These are phyloP conservation scores for Kuschelorhynchus macadamiae DNA, from an alignment of 2,888 invertebrate genomes.

Conservation along the genomic window DNA sequence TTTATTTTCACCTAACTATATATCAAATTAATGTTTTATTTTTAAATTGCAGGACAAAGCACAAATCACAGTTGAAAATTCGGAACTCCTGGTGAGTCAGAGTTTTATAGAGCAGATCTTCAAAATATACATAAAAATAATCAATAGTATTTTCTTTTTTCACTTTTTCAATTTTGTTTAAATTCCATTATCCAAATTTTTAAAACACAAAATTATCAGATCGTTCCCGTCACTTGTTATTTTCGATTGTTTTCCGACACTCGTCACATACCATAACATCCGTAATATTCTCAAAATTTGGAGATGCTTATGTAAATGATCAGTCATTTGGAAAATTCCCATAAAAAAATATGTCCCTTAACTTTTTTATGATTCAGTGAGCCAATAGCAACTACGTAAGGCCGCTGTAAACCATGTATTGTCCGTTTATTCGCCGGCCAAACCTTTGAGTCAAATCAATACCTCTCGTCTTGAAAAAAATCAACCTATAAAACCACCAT, in stretches of 20 bases:
- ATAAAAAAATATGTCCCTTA: constrained; percentile 68
- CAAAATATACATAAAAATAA: constrained; percentile 64
- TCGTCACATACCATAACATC: constrained; percentile 35
- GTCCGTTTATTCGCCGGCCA: constrained; percentile 69
- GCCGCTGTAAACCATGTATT: constrained; percentile 70
- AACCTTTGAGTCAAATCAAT: constrained; percentile 70
- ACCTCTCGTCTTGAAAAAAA: constrained; percentile 68
- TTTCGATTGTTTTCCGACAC: constrained; percentile 22
- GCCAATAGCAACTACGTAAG: constrained; percentile 70
- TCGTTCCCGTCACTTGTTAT: constrained; percentile 26
- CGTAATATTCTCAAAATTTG: constrained; percentile 65
- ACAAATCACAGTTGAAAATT: constrained; percentile 6
- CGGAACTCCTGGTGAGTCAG: constrained; percentile 61
- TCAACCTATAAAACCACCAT: constrained; percentile 62
- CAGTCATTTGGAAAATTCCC: constrained; percentile 78
- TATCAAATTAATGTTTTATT: neutral
- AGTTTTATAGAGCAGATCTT: constrained; percentile 61
- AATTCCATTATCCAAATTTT: constrained; percentile 56
- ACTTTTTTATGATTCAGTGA: constrained; percentile 69
- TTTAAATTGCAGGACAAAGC: too few species aligned
- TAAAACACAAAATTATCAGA: constrained; percentile 53
- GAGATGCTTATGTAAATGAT: constrained; percentile 68
- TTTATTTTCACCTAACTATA: constrained; percentile 42
- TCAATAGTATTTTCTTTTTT: constrained; percentile 64
- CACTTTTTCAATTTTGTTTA: constrained; percentile 55